phyloP scores from a whole-genome alignment of 2,113 vertebrate species.

The Cochlearius cochlearius region DNA sequence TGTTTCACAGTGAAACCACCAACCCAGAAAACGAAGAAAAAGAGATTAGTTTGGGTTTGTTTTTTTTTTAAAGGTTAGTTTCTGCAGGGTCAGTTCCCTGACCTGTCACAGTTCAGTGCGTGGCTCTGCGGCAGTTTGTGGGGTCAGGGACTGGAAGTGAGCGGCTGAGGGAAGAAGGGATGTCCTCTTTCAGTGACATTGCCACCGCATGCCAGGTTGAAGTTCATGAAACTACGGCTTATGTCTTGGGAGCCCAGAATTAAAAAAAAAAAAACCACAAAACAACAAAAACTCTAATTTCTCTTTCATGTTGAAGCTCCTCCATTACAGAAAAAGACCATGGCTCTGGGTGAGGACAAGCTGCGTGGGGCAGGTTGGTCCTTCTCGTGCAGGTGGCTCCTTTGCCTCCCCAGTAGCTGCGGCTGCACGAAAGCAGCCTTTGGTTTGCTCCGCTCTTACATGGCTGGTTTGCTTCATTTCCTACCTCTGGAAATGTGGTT shows the following conservation, averaged over 20 bases:
- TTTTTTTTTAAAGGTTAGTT: background rate
- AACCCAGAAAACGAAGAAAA: background rate
- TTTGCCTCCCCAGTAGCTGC: background rate
- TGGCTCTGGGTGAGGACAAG: background rate
- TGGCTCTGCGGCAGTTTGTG: background rate
- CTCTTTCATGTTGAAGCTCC: background rate
- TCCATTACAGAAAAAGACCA: background rate
- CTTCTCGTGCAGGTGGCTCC: background rate
- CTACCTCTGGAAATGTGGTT: background rate
- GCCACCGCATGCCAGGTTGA: background rate
- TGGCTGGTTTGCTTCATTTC: background rate
- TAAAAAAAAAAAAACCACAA: background rate
- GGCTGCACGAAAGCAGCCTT: background rate
- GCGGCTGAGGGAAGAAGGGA: background rate
- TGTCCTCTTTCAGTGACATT: background rate
- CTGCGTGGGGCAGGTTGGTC: background rate
- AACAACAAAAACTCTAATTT: background rate
- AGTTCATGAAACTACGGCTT: background rate
- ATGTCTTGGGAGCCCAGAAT: background rate
- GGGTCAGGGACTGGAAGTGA: background rate
- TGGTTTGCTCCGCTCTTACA: background rate
- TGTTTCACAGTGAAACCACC: background rate
- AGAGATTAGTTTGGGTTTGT: accelerated
- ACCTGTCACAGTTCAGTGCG: background rate
- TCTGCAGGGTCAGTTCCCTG: background rate